Base-by-base conservation (phyloP, 2,888 invertebrate genomes). In the Clusia tigrina region DNA sequence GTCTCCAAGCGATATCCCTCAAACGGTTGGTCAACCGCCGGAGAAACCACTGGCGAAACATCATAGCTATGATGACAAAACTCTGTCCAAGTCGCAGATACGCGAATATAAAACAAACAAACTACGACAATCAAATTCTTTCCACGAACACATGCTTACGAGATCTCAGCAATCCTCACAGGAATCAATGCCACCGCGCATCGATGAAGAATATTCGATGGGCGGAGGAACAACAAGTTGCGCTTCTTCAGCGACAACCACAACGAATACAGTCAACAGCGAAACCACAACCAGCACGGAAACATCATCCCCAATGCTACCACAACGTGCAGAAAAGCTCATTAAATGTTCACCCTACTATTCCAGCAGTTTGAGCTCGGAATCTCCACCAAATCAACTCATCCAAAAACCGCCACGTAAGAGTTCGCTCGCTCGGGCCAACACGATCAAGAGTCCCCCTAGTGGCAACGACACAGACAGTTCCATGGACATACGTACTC, bases 391-490 rank as follows among this genome's bases (percentile, higher is more conserved):
- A 1, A 88, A 90, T 78, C 82, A 83, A 67, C 68, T 81, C n/a
- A 86, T 89, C 32, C 86, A 88, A 54, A 89, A 90, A 73, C 88
- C 88, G 5, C 87, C 89, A 0, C 88, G 88, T 18, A 91, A 90
- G 80, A 88, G 88, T 58, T 88, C 89, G 0, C 74, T 89, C 26
- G 82, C 89, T 2, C 87, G 52, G 37, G 85, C 86, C 69, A 86
- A 88, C 68, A 88, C 89, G 15, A 82, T 89, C 32, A 89, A 90
- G 76, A 90, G 89, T 80, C 90, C 90, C 15, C 90, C 90, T 0
- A 91, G 90, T 74, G 91, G 90, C 62, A 91, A 91, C 71, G 91
- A 91, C 67, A 91, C 91, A 0, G 91, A 91, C 66, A 91, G 91
- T 73, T 91, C 90, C 1, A 77, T 89, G 64, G 89, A 89, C 76